Evolutionary conservation across 2,113 vertebrate species (phyloP), one percentile per base, ranked within the genome.

Genomic region (Onychorhynchus coronatus): DNA sequence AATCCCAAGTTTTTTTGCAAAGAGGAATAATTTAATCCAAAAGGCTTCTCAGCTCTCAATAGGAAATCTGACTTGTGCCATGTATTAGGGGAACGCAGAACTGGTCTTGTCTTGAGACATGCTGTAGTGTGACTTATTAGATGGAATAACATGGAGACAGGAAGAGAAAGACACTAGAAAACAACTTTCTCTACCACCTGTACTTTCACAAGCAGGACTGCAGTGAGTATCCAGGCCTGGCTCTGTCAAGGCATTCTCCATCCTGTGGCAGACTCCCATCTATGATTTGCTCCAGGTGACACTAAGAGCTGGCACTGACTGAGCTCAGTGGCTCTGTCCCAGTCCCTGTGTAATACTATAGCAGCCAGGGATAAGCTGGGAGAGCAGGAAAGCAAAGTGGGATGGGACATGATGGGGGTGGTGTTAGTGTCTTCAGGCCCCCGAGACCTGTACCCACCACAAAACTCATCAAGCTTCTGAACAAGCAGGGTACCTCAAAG

Each of bases 81-180:
- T 9, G 42, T 66, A 30, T 66, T 39, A 78, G 20, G 31, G 50
- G 15, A 82, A 72, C 1, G 2, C 53, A 59, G 15, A 35, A 61
- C 17, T 0, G 3, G 27, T 72, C n/a, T 85, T 79, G 37, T 19
- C 9, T 70, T 0, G 0, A 53, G 72, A 35, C 0, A 0, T 85
- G 33, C 33, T 75, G 28, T 49, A 59, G 53, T 55, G 35, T 0
- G 0, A 16, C 33, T 59, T 47, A n/a, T 0, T 59, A 56, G 14
- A 23, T 68, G 23, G 42, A 94, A 93, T 63, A 27, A 80, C 73
- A 47, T 7, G 15, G 33, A 55, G 24, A 25, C 23, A 58, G 37
- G 28, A 47, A 12, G 12, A 61, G 59, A 88, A 88, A 74, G 35
- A 37, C 27, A 52, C 4, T 8, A 55, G n/a, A 30, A 78, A 84